Percentiles rank a stretch among this genome's conserved stretches.
Evolutionary conservation across 2,888 invertebrate genomes (phyloP).

Genomic region (Argyresthia goedartella): DNA sequence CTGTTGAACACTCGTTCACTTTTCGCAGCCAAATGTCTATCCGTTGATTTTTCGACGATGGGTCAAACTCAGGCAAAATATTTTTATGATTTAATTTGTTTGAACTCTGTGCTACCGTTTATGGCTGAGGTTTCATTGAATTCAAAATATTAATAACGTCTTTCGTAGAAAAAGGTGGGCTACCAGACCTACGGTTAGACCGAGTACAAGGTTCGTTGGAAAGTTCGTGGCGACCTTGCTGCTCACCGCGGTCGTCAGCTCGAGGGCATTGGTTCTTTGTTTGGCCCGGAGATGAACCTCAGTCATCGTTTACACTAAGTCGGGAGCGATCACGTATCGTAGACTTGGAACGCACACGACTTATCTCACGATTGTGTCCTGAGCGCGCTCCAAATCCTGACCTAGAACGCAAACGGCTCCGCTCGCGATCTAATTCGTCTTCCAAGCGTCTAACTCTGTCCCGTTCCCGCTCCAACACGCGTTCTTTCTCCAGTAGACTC

Average conservation of each 20-base stretch:
- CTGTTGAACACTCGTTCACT: too few relatives aligned
- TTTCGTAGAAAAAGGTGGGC: too few relatives aligned
- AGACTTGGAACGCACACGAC: not conserved
- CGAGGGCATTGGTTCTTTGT: not conserved
- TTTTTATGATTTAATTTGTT: slow-evolving; percentile 3
- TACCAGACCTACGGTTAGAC: too few relatives aligned
- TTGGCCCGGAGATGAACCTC: not conserved
- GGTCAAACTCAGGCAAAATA: slow-evolving; percentile 5
- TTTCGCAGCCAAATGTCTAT: too few relatives aligned
- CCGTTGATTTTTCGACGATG: slow-evolving; percentile 5
- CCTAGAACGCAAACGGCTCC: not conserved
- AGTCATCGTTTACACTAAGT: not conserved
- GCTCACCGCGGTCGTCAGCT: not conserved
- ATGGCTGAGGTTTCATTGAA: slow-evolving; percentile 7
- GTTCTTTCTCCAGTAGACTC: too few relatives aligned
- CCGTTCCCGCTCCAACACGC: too few relatives aligned
- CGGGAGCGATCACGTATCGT: too few relatives aligned
- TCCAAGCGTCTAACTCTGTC: too few relatives aligned
- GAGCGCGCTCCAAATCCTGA: not conserved
- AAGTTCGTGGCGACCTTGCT: too few relatives aligned
- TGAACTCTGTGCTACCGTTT: slow-evolving; percentile 1
- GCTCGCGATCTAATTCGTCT: too few relatives aligned
- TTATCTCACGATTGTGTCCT: not conserved
- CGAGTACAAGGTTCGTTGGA: too few relatives aligned
- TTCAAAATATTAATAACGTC: too few relatives aligned